Conservation (phyloP, 2,113 vertebrate species). For the Willisornis vidua region DNA sequence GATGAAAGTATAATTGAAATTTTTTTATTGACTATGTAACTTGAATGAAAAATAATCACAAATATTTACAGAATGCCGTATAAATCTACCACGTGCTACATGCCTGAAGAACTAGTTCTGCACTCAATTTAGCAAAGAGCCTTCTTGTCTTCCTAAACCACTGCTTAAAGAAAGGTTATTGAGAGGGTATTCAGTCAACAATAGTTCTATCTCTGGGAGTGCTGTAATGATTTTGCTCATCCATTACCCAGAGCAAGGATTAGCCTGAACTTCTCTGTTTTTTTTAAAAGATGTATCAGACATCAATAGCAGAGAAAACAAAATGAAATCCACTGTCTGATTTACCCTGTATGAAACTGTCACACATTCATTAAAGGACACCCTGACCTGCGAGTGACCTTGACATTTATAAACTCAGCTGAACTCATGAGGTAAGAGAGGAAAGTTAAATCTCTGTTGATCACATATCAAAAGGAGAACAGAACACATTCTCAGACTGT, state of each 20-base stretch:
- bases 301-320: conserved; percentile 60
- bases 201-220: conserved; percentile 39
- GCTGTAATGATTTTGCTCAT: conserved; percentile 50
- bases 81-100: neutral
- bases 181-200: conserved; percentile 67
- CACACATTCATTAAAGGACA: conserved; percentile 57
- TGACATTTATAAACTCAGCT: conserved; percentile 67
- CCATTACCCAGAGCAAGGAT: conserved; percentile 62
- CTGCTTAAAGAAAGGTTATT: conserved; percentile 64
- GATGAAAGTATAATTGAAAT: neutral
- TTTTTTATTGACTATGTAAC: neutral
- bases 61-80: neutral
- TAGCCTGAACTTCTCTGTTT: conserved; percentile 35
- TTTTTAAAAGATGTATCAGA: conserved; percentile 35
- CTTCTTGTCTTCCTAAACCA: neutral
- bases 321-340: conserved; percentile 30
- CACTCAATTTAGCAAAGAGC: conserved; percentile 10
- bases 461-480: conserved; percentile 24
- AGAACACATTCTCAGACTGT: neutral
- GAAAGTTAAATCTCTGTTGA: conserved; percentile 47
- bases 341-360: conserved; percentile 48
- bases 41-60: neutral
- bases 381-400: conserved; percentile 60
- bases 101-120: conserved; percentile 16
- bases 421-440: conserved; percentile 33